Evolutionary conservation across 2,888 invertebrate genomes (phyloP).

Genomic region (Ectemnius continuus): DNA sequence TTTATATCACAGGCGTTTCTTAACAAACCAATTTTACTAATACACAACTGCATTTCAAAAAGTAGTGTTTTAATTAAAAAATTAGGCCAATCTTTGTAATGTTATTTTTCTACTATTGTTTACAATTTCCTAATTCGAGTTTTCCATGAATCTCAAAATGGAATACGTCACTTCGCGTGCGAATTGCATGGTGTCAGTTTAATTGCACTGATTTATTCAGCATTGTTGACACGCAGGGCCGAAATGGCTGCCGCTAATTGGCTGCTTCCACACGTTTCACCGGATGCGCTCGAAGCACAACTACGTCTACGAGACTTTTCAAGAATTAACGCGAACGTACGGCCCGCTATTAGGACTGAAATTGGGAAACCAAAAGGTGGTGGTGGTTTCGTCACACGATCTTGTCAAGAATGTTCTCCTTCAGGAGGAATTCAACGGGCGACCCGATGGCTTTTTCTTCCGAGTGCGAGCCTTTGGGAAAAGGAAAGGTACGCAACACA

Average conservation of each 20-base stretch:
- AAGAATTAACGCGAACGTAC: slow-evolving; percentile 80
- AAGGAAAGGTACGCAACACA: slow-evolving; percentile 80
- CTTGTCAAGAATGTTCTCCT: slow-evolving; percentile 82
- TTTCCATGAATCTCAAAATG: no score
- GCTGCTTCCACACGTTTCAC: slow-evolving; percentile 78
- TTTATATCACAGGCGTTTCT: no score
- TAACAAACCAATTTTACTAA: no score
- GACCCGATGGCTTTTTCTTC: slow-evolving; percentile 86
- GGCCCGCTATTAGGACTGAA: slow-evolving; percentile 85
- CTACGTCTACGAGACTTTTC: slow-evolving; percentile 82
- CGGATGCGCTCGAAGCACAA: slow-evolving; percentile 74
- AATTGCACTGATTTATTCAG: no score
- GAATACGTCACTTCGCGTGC: no score
- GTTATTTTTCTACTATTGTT: no score
- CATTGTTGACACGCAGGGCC: slow-evolving; percentile 78
- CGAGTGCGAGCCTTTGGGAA: slow-evolving; percentile 84
- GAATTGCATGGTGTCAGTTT: no score
- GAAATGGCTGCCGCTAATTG: slow-evolving; percentile 80
- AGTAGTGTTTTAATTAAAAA: no score
- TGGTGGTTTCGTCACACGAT: slow-evolving; percentile 82
- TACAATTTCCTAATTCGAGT: no score
- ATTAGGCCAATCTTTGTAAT: no score
- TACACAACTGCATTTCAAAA: no score
- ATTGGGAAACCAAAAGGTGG: slow-evolving; percentile 82
- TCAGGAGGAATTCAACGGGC: slow-evolving; percentile 83